Percentiles rank a stretch among this genome's conserved stretches.
Evolutionary conservation across 2,113 vertebrate species (phyloP).

Genomic region (Pleuronectes platessa): DNA sequence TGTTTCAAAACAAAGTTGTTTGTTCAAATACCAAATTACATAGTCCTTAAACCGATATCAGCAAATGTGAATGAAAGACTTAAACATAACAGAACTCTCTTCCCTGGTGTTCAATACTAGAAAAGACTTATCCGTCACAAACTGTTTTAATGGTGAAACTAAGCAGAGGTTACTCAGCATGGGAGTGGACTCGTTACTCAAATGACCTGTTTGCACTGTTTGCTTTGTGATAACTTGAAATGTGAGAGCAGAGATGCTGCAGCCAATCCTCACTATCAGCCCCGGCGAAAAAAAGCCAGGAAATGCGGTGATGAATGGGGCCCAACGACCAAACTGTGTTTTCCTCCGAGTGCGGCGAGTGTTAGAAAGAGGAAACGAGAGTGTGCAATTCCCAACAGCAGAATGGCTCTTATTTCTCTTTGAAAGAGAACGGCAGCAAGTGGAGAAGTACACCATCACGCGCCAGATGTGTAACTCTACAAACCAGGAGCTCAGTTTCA

Average conservation of each 20-base stretch:
- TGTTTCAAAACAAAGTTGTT: constrained; percentile 38
- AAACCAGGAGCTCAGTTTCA: constrained; percentile 12
- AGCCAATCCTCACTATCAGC: constrained; percentile 64
- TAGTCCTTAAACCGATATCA: not conserved
- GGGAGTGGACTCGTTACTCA: constrained; percentile 53
- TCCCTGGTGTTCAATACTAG: not conserved
- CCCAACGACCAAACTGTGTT: constrained; percentile 64
- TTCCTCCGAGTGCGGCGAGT: constrained; percentile 39
- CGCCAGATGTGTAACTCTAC: constrained; percentile 5
- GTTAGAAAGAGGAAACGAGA: constrained; percentile 79
- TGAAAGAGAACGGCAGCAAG: not conserved
- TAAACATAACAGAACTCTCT: not conserved
- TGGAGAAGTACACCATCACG: constrained; percentile 30
- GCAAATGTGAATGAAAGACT: not conserved
- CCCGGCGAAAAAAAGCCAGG: constrained; percentile 65
- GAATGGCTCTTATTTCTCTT: constrained; percentile 50
- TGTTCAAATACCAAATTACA: not conserved
- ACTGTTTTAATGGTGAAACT: constrained; percentile 18
- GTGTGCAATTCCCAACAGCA: constrained; percentile 56
- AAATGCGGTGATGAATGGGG: constrained; percentile 70
- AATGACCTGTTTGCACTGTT: constrained; percentile 68
- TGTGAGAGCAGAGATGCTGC: constrained; percentile 50
- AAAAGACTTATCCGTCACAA: not conserved
- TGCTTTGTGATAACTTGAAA: constrained; percentile 75
- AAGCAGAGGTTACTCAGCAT: constrained; percentile 11